A percentile compares a stretch with the other conserved stretches of the same genome.
phyloP scores from a whole-genome alignment of 2,888 invertebrate genomes.

The Linnaemya vulpina region DNA sequence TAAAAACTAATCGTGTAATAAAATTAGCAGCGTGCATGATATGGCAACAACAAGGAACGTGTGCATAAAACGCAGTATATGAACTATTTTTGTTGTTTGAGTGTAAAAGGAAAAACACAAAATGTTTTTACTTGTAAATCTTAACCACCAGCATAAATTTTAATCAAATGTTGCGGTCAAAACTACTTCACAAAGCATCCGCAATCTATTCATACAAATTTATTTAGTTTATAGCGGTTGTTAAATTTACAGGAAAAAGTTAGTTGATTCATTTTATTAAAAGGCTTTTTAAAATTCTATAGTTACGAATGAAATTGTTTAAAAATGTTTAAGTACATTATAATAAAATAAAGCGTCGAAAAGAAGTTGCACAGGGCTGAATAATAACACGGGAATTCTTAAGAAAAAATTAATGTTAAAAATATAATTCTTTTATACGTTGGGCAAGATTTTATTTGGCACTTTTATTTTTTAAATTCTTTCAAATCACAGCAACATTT shows the following conservation, averaged over 20 bases:
- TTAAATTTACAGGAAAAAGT: neutral
- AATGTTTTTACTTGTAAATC: constrained; percentile 13
- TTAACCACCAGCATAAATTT: constrained; percentile 53
- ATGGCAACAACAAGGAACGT: neutral
- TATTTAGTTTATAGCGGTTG: constrained; percentile 15
- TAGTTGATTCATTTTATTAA: neutral
- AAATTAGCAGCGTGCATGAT: constrained; percentile 18
- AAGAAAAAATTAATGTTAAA: neutral
- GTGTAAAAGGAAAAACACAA: constrained; percentile 13
- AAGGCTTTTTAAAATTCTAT: neutral
- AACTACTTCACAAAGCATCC: neutral
- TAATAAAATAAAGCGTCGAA: too few relatives aligned
- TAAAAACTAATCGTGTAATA: constrained; percentile 22
- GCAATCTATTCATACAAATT: constrained; percentile 1
- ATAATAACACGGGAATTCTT: too few relatives aligned
- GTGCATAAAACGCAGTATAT: neutral
- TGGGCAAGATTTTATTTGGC: neutral
- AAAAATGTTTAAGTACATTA: too few relatives aligned
- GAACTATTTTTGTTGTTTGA: neutral
- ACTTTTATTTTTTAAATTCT: neutral
- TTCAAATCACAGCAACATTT: neutral
- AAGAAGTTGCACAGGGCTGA: too few relatives aligned
- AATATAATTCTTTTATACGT: neutral
- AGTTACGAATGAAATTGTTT: neutral
- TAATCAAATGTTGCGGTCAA: constrained; percentile 62